These are phyloP conservation scores for Dermolepida albohirtum DNA, from an alignment of 2,888 invertebrate genomes.

Conservation along the genomic window DNA sequence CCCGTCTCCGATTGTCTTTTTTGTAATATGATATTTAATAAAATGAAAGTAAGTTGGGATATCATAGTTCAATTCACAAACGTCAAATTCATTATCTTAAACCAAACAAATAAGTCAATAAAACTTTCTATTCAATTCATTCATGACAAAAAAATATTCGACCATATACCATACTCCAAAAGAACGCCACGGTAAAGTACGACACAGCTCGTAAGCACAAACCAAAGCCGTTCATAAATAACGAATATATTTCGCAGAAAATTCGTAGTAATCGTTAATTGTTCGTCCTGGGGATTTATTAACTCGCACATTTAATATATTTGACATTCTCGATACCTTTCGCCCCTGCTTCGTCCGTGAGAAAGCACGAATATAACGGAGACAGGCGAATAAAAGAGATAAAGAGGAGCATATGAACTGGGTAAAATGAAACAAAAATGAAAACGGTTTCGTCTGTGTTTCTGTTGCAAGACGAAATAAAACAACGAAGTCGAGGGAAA, in stretches of 20 bases:
- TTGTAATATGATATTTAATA: too few relatives aligned
- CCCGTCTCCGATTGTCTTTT: too few relatives aligned
- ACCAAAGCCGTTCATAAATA: slow-evolving; percentile 35
- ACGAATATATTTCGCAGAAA: slow-evolving; percentile 42
- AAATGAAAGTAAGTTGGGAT: too few relatives aligned
- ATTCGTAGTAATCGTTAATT: slow-evolving; percentile 43
- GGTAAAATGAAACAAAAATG: background rate
- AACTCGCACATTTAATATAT: slow-evolving; percentile 33
- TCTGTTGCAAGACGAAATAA: slow-evolving; percentile 2
- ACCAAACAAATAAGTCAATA: too few relatives aligned
- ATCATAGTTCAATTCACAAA: too few relatives aligned
- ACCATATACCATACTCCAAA: too few relatives aligned
- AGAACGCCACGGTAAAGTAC: slow-evolving; percentile 6
- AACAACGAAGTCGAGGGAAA: background rate
- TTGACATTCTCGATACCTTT: background rate
- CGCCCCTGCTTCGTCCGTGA: too few relatives aligned
- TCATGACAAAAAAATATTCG: too few relatives aligned
- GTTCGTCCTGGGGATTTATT: slow-evolving; percentile 40
- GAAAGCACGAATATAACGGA: too few relatives aligned
- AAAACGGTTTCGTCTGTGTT: background rate
- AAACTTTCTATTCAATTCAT: too few relatives aligned
- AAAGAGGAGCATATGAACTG: background rate
- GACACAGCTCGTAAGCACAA: slow-evolving; percentile 20
- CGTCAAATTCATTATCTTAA: too few relatives aligned
- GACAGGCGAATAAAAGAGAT: too few relatives aligned